Conservation (phyloP, 2,888 invertebrate species). For the Argynnis bischoffii region DNA sequence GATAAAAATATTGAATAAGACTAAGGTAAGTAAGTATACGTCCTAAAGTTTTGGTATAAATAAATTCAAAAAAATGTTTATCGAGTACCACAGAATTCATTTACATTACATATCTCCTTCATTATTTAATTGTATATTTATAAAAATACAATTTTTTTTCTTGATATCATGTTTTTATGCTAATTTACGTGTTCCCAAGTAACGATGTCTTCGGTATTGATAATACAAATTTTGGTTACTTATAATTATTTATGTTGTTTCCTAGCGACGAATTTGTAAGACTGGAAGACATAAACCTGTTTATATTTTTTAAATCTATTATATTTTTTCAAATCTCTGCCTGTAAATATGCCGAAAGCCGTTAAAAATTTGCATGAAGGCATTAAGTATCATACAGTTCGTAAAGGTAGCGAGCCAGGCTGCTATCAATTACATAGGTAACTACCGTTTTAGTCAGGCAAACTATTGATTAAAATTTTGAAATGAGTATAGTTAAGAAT, state of each 20-base stretch:
- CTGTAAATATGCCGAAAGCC: conserved; percentile 64
- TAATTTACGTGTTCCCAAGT: conserved; percentile 1
- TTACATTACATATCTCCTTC: no score
- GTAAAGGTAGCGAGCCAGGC: conserved; percentile 61
- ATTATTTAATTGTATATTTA: no score
- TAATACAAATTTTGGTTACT: neutral
- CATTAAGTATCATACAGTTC: conserved; percentile 62
- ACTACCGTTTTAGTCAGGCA: neutral
- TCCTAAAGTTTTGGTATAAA: no score
- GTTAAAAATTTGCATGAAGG: conserved; percentile 58
- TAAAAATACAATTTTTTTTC: no score
- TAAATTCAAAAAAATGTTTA: no score
- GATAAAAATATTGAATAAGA: neutral
- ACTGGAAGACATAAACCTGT: conserved; percentile 16
- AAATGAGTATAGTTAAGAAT: neutral
- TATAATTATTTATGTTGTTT: conserved; percentile 25
- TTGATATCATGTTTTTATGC: no score
- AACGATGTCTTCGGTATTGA: neutral
- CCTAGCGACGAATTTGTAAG: conserved; percentile 37
- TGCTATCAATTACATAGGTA: conserved; percentile 74
- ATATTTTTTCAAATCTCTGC: neutral
- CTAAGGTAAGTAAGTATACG: neutral
- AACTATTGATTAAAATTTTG: neutral
- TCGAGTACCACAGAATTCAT: no score
- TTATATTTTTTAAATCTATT: conserved; percentile 38